These are phyloP conservation scores for Physella acuta DNA, from an alignment of 1,140 invertebrate species.

Conservation along the genomic window DNA sequence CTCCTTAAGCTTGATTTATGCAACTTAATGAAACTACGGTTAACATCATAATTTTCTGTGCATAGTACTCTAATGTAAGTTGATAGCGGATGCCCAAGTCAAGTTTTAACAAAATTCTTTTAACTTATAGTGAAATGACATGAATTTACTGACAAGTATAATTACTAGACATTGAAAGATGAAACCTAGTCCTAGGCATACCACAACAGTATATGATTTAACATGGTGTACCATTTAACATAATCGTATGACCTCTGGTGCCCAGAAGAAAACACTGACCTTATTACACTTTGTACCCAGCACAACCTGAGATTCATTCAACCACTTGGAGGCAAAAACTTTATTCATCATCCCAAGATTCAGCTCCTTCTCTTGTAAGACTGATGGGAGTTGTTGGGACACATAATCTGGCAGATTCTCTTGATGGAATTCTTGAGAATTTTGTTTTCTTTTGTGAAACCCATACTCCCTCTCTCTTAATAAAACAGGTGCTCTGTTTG, in stretches of 20 bases:
- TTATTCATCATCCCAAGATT: slow-evolving; percentile 76
- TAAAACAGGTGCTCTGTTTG: background rate
- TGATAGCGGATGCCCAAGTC: too few relatives aligned
- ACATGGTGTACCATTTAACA: background rate
- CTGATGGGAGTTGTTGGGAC: slow-evolving; percentile 43
- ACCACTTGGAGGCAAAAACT: slow-evolving; percentile 93
- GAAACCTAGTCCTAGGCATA: too few relatives aligned
- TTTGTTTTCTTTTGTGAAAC: slow-evolving; percentile 19
- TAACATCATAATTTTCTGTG: too few relatives aligned
- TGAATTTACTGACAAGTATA: background rate
- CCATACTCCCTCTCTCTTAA: slow-evolving; percentile 19
- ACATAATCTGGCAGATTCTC: slow-evolving; percentile 38
- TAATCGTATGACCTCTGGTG: too few relatives aligned
- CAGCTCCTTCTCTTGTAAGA: slow-evolving; percentile 53
- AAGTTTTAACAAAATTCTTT: too few relatives aligned
- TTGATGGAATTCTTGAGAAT: slow-evolving; percentile 5
- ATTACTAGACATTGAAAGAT: background rate
- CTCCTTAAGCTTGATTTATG: too few relatives aligned
- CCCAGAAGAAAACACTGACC: slow-evolving; percentile 63
- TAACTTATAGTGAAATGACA: too few relatives aligned
- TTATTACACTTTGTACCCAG: slow-evolving; percentile 97
- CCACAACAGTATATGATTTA: slow-evolving; percentile 1
- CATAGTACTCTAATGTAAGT: too few relatives aligned
- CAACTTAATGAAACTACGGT: too few relatives aligned
- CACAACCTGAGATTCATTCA: slow-evolving; percentile 89